Conservation (phyloP, 1,140 invertebrate genomes). For the Bombus waltoni region DNA sequence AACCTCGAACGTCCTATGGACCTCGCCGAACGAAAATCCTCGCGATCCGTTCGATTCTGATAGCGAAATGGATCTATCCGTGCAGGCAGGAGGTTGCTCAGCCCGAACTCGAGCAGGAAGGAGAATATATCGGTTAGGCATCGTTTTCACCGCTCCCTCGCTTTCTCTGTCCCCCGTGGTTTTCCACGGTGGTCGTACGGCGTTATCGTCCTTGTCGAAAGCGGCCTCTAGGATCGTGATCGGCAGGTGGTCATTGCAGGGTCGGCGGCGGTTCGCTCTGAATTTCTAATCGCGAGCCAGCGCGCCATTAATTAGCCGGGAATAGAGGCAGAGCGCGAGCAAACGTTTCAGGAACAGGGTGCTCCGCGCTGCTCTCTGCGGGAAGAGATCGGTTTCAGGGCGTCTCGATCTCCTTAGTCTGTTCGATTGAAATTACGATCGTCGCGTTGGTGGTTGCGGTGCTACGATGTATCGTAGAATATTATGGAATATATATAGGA, state of each 20-base stretch:
- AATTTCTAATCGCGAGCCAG: conserved; percentile 62
- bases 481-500: too few species aligned
- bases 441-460: too few species aligned
- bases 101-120: neutral
- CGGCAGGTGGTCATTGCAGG: conserved; percentile 62
- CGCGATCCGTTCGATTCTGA: too few species aligned
- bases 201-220: conserved; percentile 68
- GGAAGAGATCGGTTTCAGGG: too few species aligned
- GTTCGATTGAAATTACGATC: too few species aligned
- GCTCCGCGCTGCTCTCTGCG: too few species aligned
- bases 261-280: conserved; percentile 35
- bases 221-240: conserved; percentile 59
- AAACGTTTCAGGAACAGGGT: too few species aligned
- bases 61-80: conserved; percentile 31
- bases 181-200: conserved; percentile 10
- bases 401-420: too few species aligned
- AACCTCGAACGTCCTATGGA: too few species aligned
- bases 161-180: conserved; percentile 12
- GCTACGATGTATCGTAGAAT: too few species aligned
- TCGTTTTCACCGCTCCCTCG: conserved; percentile 57
- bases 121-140: conserved; percentile 27
- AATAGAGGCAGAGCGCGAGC: neutral
- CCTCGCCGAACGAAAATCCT: too few species aligned
- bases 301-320: conserved; percentile 54
- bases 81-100: neutral